A percentile compares a stretch with the other conserved stretches of the same genome.
Evolutionary conservation across 1,140 invertebrate species (phyloP).

Genomic region (Acyrthosiphon pisum): DNA sequence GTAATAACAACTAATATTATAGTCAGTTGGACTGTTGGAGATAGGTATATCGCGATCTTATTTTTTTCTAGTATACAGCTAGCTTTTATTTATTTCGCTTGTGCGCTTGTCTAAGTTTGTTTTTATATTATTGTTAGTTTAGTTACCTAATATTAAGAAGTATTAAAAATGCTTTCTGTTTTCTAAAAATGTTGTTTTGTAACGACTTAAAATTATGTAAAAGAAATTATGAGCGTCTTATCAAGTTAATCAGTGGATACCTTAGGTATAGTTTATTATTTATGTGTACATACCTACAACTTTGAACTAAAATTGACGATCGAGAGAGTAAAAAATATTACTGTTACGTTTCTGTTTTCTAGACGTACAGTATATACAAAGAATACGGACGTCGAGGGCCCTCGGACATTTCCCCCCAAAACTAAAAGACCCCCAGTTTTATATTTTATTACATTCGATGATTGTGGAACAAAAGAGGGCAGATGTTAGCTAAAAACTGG

Average conservation of each 20-base stretch:
- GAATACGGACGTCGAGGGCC: background rate
- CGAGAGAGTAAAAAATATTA: background rate
- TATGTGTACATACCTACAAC: background rate
- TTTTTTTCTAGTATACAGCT: too few species aligned
- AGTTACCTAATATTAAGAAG: background rate
- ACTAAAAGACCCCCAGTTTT: conserved; percentile 34
- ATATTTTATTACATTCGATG: conserved; percentile 39
- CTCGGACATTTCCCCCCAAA: conserved; percentile 35
- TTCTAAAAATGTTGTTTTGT: too few species aligned
- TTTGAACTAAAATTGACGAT: background rate
- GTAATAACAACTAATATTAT: too few species aligned
- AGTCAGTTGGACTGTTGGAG: too few species aligned
- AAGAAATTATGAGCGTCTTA: too few species aligned
- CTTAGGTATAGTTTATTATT: too few species aligned
- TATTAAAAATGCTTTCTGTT: background rate
- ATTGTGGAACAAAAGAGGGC: conserved; percentile 44
- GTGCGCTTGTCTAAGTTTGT: too few species aligned
- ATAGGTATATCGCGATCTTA: too few species aligned
- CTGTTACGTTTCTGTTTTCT: background rate
- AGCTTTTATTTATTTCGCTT: too few species aligned
- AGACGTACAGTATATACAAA: conserved; percentile 11
- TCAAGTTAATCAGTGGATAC: too few species aligned
- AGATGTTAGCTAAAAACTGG: conserved; percentile 56
- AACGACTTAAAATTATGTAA: too few species aligned
- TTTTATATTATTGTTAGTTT: background rate